Conservation (phyloP, 2,113 vertebrate species). For the Notothenia coriiceps region DNA sequence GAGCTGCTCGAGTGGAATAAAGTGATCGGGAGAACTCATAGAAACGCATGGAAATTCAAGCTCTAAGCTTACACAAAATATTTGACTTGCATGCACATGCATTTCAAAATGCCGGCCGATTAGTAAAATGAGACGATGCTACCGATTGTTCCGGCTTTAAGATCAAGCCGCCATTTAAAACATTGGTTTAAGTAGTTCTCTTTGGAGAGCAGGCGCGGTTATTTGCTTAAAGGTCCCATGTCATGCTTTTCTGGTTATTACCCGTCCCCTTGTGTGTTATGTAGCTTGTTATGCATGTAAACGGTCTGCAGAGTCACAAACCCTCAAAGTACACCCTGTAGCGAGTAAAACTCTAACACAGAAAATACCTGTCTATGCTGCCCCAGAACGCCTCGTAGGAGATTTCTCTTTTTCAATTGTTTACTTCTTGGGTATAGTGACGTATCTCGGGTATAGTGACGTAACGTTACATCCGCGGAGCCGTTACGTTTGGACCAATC, state of each 20-base stretch:
- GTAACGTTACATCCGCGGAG: too few relatives aligned
- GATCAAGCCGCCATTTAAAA: constrained; percentile 19
- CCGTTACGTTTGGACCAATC: too few relatives aligned
- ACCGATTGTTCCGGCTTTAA: constrained; percentile 19
- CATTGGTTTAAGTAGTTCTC: not conserved
- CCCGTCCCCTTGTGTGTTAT: too few relatives aligned
- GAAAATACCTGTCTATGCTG: too few relatives aligned
- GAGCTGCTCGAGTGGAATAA: constrained; percentile 28
- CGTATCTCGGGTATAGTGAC: too few relatives aligned
- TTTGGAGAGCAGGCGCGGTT: not conserved
- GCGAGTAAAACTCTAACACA: too few relatives aligned
- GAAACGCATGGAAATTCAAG: constrained; percentile 58
- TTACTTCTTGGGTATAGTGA: too few relatives aligned
- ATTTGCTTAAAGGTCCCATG: not conserved
- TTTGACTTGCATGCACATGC: constrained; percentile 72
- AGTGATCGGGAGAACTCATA: constrained; percentile 31
- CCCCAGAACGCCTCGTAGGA: too few relatives aligned
- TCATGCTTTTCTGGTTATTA: too few relatives aligned
- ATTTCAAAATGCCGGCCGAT: constrained; percentile 57
- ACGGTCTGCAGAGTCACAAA: not conserved
- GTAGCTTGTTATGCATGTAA: not conserved
- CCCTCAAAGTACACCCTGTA: too few relatives aligned
- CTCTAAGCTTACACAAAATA: constrained; percentile 59
- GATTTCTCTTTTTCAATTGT: too few relatives aligned
- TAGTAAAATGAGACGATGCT: constrained; percentile 64